A percentile compares a stretch with the other conserved stretches of the same genome.
Evolutionary conservation across 2,113 vertebrate species (phyloP).

Genomic region (Apodemus sylvaticus): DNA sequence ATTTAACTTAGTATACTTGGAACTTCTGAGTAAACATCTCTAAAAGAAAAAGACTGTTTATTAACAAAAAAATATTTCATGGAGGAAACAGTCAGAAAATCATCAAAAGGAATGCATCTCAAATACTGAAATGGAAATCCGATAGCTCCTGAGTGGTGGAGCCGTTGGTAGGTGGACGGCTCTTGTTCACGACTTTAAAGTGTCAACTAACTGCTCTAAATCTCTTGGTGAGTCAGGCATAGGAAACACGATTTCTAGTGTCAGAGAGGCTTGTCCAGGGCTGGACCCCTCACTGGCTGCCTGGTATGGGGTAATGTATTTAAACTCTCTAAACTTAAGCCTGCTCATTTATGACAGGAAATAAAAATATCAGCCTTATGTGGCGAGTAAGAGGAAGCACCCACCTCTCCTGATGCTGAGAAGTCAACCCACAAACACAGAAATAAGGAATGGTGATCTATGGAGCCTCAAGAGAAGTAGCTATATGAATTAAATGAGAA

Average conservation of each 20-base stretch:
- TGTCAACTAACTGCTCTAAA: slow-evolving; percentile 59
- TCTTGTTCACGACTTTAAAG: slow-evolving; percentile 64
- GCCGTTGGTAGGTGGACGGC: slow-evolving; percentile 37
- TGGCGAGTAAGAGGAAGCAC: neutral
- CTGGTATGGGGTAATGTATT: neutral
- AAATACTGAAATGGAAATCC: neutral
- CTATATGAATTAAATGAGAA: neutral
- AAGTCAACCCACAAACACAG: neutral
- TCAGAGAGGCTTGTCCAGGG: neutral
- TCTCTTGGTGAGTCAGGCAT: slow-evolving; percentile 53
- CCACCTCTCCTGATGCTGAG: neutral
- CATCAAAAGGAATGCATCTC: neutral
- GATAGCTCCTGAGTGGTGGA: neutral
- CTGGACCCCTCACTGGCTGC: slow-evolving; percentile 43
- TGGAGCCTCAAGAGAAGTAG: neutral
- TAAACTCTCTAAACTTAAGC: slow-evolving; percentile 35
- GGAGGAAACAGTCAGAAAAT: neutral
- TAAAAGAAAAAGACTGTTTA: neutral
- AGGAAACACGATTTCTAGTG: slow-evolving; percentile 47
- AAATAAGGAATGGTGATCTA: neutral
- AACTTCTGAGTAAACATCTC: neutral
- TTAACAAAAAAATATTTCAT: neutral
- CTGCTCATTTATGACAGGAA: neutral
- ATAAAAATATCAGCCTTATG: neutral
- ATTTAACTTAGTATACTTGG: slow-evolving; percentile 19